Evolutionary conservation across 2,113 vertebrate genomes (phyloP).

Genomic region (Melanerpes aurifrons): DNA sequence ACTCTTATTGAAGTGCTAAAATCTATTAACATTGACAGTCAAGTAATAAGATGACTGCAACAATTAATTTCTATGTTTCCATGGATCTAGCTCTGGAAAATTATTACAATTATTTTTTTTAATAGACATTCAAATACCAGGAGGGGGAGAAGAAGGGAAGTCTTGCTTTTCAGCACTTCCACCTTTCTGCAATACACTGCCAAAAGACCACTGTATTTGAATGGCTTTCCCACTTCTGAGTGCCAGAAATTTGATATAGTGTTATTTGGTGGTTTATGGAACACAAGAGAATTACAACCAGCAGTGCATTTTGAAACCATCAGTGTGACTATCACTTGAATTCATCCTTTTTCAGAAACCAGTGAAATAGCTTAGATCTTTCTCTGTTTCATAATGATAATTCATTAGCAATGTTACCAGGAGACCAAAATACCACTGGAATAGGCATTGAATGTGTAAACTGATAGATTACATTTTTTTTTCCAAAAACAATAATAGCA

Average conservation of each 20-base stretch:
- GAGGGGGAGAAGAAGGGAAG: neutral
- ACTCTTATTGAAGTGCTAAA: neutral
- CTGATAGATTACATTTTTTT: neutral
- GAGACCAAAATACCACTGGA: neutral
- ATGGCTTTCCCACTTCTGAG: neutral
- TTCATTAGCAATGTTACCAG: constrained; percentile 7
- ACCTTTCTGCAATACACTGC: neutral
- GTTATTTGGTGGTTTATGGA: constrained; percentile 45
- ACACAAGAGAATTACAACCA: constrained; percentile 8
- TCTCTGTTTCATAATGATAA: neutral
- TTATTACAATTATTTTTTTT: constrained; percentile 1
- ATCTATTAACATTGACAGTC: constrained; percentile 21
- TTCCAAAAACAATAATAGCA: neutral
- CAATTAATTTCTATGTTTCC: constrained; percentile 54
- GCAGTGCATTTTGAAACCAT: constrained; percentile 1
- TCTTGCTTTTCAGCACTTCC: neutral
- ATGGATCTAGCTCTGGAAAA: constrained; percentile 3
- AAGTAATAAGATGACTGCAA: constrained; percentile 44
- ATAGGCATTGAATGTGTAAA: neutral
- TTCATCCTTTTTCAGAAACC: constrained; percentile 15
- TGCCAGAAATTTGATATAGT: constrained; percentile 6
- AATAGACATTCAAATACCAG: neutral
- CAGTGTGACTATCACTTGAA: neutral
- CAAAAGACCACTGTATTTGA: neutral
- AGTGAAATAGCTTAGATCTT: neutral